Conservation (phyloP, 1,140 invertebrate species). For the Caerostris extrusa region DNA sequence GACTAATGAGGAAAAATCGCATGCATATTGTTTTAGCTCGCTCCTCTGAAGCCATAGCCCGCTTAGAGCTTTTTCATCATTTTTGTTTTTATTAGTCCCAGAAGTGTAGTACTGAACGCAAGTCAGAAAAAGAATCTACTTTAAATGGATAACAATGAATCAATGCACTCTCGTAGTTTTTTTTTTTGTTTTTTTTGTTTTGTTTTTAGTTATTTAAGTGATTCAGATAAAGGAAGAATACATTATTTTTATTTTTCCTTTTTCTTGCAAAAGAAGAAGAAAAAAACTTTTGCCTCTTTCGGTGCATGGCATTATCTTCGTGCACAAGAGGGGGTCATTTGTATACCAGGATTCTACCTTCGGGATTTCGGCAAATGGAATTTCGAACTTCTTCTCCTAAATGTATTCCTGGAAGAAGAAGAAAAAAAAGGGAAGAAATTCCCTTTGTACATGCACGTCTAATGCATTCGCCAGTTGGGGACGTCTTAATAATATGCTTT, state of each 20-base stretch:
- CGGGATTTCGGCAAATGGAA: slow-evolving; percentile 70
- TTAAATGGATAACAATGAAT: slow-evolving; percentile 76
- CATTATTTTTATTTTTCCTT: slow-evolving; percentile 39
- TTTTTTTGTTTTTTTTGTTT: too few relatives aligned
- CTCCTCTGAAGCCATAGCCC: neutral
- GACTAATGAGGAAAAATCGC: slow-evolving; percentile 76
- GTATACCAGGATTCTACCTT: slow-evolving; percentile 67
- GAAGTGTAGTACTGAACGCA: slow-evolving; percentile 38
- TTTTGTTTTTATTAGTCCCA: slow-evolving; percentile 76
- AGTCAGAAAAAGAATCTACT: slow-evolving; percentile 66
- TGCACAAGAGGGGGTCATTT: slow-evolving; percentile 67
- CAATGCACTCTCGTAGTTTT: slow-evolving; percentile 52
- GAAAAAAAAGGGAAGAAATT: slow-evolving; percentile 2
- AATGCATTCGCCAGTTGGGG: slow-evolving; percentile 65
- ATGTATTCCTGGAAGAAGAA: slow-evolving; percentile 63
- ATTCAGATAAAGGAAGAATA: slow-evolving; percentile 67
- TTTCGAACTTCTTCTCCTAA: slow-evolving; percentile 71
- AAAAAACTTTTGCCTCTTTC: slow-evolving; percentile 4
- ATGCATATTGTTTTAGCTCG: slow-evolving; percentile 72
- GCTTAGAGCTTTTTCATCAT: slow-evolving; percentile 56
- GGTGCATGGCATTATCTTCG: slow-evolving; percentile 67
- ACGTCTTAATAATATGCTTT: slow-evolving; percentile 75
- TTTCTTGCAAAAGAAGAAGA: neutral
- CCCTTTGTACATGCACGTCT: slow-evolving; percentile 47
- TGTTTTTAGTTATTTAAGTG: slow-evolving; percentile 68